Evolutionary conservation across 2,888 invertebrate genomes (phyloP).

Genomic region (Thalpophila matura): DNA sequence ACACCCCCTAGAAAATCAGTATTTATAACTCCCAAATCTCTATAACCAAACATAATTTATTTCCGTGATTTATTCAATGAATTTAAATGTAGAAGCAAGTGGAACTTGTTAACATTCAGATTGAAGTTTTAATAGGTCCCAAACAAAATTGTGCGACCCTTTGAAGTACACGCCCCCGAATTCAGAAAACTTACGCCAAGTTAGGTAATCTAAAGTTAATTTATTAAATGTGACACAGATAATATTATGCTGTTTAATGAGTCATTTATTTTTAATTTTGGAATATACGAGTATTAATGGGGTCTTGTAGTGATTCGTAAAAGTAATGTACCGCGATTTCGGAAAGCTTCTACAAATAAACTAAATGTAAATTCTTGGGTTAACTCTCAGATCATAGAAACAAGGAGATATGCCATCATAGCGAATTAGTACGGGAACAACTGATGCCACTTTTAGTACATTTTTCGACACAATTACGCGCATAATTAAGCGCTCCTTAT

Average conservation of each 20-base stretch:
- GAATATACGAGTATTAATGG: too few relatives aligned
- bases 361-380: too few relatives aligned
- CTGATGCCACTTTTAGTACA: too few relatives aligned
- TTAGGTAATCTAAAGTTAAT: conserved; percentile 32
- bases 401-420: too few relatives aligned
- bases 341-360: too few relatives aligned
- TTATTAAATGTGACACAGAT: conserved; percentile 5
- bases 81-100: conserved; percentile 25
- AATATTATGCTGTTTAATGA: conserved; percentile 3
- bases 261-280: conserved; percentile 2
- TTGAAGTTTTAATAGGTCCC: conserved; percentile 48
- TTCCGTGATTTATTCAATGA: conserved; percentile 32
- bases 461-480: too few relatives aligned
- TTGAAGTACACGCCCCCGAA: conserved; percentile 24
- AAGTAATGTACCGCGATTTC: too few relatives aligned
- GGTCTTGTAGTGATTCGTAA: too few relatives aligned
- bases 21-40: conserved; percentile 3
- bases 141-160: conserved; percentile 33
- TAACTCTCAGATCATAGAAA: too few relatives aligned
- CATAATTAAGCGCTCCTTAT: too few relatives aligned
- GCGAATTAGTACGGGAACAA: too few relatives aligned
- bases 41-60: conserved; percentile 20
- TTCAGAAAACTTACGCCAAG: conserved; percentile 6
- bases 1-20: too few relatives aligned
- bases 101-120: conserved; percentile 22